Percentiles rank a stretch among this genome's conserved stretches.
These are phyloP conservation scores for Parazoanthus atlanticus DNA, from an alignment of 92 coral and sea anemone species.

Conservation along the genomic window DNA sequence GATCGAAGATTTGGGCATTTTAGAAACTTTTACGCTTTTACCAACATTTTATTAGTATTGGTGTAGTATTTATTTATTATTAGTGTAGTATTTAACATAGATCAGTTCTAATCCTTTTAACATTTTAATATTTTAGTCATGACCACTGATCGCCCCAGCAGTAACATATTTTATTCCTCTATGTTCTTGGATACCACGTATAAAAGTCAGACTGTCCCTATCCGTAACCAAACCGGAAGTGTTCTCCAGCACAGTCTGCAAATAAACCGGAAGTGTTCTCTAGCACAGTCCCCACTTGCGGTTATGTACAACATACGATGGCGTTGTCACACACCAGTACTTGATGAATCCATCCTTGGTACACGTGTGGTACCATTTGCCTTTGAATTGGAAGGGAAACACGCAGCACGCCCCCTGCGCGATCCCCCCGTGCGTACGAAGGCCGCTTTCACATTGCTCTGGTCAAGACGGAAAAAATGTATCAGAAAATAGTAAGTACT, in stretches of 20 bases:
- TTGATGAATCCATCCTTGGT: conserved; percentile 43
- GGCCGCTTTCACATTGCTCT: conserved; percentile 84
- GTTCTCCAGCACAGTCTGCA: conserved; percentile 48
- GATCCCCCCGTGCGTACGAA: conserved; percentile 74
- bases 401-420: conserved; percentile 75
- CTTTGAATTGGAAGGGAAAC: conserved; percentile 69
- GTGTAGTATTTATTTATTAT: too few relatives aligned
- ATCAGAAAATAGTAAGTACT: neutral
- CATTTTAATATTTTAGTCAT: too few relatives aligned
- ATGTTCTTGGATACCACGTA: too few relatives aligned
- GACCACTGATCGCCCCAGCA: neutral
- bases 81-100: too few relatives aligned
- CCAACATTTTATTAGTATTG: too few relatives aligned
- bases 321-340: conserved; percentile 81
- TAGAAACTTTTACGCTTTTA: too few relatives aligned
- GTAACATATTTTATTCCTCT: neutral
- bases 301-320: conserved; percentile 46
- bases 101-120: too few relatives aligned
- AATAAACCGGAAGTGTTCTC: neutral
- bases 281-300: conserved; percentile 76
- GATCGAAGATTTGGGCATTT: too few relatives aligned
- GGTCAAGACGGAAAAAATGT: neutral
- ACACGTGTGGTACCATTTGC: conserved; percentile 62
- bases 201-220: neutral
- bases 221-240: neutral